phyloP scores from a whole-genome alignment of 2,888 invertebrate genomes.

The Rosalia funebris region DNA sequence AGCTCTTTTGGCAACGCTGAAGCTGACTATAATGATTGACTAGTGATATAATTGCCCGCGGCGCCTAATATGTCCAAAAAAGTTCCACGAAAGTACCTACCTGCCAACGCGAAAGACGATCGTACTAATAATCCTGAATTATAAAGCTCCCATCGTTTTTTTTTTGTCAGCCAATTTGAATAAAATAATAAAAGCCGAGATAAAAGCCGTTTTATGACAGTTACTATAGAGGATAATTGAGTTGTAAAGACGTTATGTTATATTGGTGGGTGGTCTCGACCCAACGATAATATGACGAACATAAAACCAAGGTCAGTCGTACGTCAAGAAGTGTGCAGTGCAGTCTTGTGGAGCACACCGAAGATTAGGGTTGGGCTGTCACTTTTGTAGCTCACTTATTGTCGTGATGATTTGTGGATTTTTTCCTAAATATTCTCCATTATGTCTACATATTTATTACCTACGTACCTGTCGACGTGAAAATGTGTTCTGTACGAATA shows the following conservation, averaged over 20 bases:
- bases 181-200: constrained; percentile 22
- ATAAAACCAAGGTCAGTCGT: constrained; percentile 22
- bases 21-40: constrained; percentile 9
- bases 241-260: constrained; percentile 25
- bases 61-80: constrained; percentile 2
- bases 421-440: no score
- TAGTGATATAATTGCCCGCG: constrained; percentile 16
- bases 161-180: constrained; percentile 14
- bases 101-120: no score
- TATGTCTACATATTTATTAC: no score
- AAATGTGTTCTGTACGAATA: no score
- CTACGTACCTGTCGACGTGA: no score
- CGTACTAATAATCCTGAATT: no score
- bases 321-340: constrained; percentile 16
- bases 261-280: constrained; percentile 17
- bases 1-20: constrained; percentile 5
- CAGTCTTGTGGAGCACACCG: no score
- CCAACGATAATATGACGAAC: constrained; percentile 21
- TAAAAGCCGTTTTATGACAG: constrained; percentile 23
- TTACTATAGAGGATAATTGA: constrained; percentile 23
- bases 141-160: no score
- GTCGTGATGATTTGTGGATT: no score
- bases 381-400: no score
- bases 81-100: constrained; percentile 9
- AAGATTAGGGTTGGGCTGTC: no score